Conservation (phyloP, 1,140 invertebrate species). For the Leptestheria dahalacensis region DNA sequence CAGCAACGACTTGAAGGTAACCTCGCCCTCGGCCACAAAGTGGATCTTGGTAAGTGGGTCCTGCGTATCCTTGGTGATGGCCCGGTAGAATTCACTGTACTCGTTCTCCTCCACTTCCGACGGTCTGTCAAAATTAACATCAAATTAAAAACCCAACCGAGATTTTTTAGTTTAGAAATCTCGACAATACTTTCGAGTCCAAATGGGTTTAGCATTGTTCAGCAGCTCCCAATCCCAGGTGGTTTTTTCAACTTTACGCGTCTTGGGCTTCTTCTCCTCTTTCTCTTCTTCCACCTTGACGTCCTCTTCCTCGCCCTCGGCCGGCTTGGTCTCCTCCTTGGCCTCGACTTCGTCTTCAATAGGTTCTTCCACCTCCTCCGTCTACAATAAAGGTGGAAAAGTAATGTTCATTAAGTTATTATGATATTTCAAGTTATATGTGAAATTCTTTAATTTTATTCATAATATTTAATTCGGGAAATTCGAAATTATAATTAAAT, state of each 20-base stretch:
- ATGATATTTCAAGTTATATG: too few relatives aligned
- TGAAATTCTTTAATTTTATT: too few relatives aligned
- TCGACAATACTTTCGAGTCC: slow-evolving; percentile 68
- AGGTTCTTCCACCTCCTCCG: slow-evolving; percentile 69
- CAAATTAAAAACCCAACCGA: not conserved
- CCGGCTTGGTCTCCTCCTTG: slow-evolving; percentile 43
- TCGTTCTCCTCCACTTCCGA: slow-evolving; percentile 70
- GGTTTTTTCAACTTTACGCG: slow-evolving; percentile 88
- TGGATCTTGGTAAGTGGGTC: slow-evolving; percentile 80
- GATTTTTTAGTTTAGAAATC: not conserved
- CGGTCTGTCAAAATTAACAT: slow-evolving; percentile 35
- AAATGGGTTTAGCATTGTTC: slow-evolving; percentile 94
- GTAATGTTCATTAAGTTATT: too few relatives aligned
- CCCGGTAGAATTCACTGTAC: slow-evolving; percentile 89
- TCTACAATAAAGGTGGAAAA: slow-evolving; percentile 35
- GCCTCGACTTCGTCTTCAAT: slow-evolving; percentile 44
- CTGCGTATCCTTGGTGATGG: slow-evolving; percentile 77
- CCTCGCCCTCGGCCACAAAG: slow-evolving; percentile 96
- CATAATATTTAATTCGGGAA: too few relatives aligned
- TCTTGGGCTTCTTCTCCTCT: slow-evolving; percentile 67
- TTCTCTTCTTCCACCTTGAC: slow-evolving; percentile 44
- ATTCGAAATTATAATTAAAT: too few relatives aligned
- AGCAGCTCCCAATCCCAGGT: slow-evolving; percentile 96
- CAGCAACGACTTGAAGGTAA: slow-evolving; percentile 91
- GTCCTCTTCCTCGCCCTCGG: slow-evolving; percentile 39